These are phyloP conservation scores for Engystomops pustulosus DNA, from an alignment of 2,113 vertebrate genomes.

Conservation along the genomic window DNA sequence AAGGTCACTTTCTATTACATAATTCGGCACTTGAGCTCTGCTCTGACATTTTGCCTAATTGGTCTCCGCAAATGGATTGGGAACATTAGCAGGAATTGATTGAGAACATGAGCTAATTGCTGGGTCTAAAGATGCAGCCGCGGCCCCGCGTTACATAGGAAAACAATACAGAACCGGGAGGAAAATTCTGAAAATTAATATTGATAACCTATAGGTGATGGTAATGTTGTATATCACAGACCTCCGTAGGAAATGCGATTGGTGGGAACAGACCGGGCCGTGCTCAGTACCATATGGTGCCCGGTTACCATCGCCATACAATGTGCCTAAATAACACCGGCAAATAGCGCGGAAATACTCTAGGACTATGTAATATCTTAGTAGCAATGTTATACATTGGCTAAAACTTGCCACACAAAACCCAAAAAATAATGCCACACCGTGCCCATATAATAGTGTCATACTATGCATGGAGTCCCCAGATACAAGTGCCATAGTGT, in stretches of 20 bases:
- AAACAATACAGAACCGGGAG: too few species aligned
- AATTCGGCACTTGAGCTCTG: slow-evolving; percentile 32
- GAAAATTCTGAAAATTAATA: too few species aligned
- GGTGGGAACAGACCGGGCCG: too few species aligned
- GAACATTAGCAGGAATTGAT: slow-evolving; percentile 29
- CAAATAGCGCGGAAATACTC: too few species aligned
- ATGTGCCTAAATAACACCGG: not conserved
- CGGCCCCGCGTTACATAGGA: not conserved
- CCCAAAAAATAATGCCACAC: not conserved
- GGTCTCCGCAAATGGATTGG: slow-evolving; percentile 32
- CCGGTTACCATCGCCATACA: not conserved
- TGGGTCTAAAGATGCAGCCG: not conserved
- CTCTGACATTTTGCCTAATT: slow-evolving; percentile 43
- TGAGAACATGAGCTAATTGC: not conserved
- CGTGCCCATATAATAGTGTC: not conserved
- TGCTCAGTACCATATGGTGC: too few species aligned
- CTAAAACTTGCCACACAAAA: not conserved
- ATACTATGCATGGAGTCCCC: not conserved
- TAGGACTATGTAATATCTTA: too few species aligned
- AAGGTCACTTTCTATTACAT: slow-evolving; percentile 37
- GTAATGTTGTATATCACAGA: too few species aligned
- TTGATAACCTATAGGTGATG: too few species aligned
- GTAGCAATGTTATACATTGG: not conserved
- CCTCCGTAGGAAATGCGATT: too few species aligned
- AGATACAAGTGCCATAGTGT: not conserved